Evolutionary conservation across 2,113 vertebrate species (phyloP).

Genomic region (Pangasianodon gigas): DNA sequence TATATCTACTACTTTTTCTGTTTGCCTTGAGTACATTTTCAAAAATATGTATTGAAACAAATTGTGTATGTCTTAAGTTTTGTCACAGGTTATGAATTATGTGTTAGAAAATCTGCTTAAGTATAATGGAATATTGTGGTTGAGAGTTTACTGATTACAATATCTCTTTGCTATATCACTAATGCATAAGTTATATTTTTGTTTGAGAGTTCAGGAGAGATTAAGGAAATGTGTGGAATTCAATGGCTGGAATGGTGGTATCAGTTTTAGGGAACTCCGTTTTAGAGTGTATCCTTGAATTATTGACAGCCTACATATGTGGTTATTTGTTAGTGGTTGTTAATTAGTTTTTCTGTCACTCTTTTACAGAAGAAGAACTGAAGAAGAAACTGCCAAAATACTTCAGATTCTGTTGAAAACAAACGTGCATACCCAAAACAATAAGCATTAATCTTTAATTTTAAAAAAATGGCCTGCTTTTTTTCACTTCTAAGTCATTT

Average conservation of each 20-base stretch:
- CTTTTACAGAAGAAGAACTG: constrained; percentile 13
- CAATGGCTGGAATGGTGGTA: not conserved
- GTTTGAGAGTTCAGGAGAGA: not conserved
- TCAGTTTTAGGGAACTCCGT: not conserved
- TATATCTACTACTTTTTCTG: not conserved
- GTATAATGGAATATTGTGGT: not conserved
- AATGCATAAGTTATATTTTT: not conserved
- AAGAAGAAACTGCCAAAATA: not conserved
- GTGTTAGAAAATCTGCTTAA: not conserved
- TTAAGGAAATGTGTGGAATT: not conserved
- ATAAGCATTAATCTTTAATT: not conserved
- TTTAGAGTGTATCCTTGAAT: not conserved
- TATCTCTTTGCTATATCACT: not conserved
- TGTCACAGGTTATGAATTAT: not conserved
- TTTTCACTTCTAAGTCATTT: not conserved
- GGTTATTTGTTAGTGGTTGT: not conserved
- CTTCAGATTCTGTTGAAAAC: not conserved
- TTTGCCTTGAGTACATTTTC: not conserved
- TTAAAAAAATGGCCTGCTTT: not conserved
- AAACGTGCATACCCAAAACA: not conserved
- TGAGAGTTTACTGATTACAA: not conserved
- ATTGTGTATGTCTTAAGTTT: not conserved
- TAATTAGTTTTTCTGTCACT: constrained; percentile 1
- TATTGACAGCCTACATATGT: not conserved
- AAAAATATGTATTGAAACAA: not conserved